These are phyloP conservation scores for Himalopsyche phryganea DNA, from an alignment of 1,140 invertebrate genomes.

Conservation along the genomic window DNA sequence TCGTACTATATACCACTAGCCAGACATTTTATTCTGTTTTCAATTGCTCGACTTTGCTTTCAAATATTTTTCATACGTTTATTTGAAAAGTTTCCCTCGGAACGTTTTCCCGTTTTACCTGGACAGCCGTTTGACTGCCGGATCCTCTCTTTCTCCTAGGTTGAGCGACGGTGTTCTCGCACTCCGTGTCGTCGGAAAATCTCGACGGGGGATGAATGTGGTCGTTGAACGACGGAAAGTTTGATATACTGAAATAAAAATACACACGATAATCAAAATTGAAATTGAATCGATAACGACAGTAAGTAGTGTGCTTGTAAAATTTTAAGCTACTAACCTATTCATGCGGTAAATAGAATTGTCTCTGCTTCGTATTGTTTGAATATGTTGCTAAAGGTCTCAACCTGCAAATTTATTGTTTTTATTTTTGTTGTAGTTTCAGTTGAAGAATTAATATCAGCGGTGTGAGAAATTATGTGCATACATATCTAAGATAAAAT, in stretches of 20 bases:
- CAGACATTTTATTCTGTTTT: too few relatives aligned
- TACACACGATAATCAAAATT: constrained; percentile 1
- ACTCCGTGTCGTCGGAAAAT: constrained; percentile 67
- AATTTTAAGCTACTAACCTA: constrained; percentile 28
- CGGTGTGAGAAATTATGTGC: too few relatives aligned
- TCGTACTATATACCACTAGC: too few relatives aligned
- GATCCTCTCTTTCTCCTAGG: constrained; percentile 45
- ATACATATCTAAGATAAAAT: too few relatives aligned
- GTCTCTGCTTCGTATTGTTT: constrained; percentile 34
- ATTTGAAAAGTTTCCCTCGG: constrained; percentile 66
- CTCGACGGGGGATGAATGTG: constrained; percentile 70
- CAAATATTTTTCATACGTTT: constrained; percentile 52
- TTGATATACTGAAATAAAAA: constrained; percentile 60
- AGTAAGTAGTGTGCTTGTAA: constrained; percentile 13
- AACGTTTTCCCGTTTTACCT: constrained; percentile 51
- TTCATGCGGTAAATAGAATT: constrained; percentile 31
- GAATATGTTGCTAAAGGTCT: constrained; percentile 34
- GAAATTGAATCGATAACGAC: too few relatives aligned
- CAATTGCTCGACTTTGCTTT: too few relatives aligned
- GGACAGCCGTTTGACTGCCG: constrained; percentile 40
- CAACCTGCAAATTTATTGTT: constrained; percentile 32
- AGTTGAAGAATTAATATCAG: too few relatives aligned
- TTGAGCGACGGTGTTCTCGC: constrained; percentile 50
- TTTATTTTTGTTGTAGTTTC: too few relatives aligned
- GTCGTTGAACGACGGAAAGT: constrained; percentile 69